These are phyloP conservation scores for Rhopalosiphum nymphaeae DNA, from an alignment of 2,888 invertebrate genomes.

Conservation along the genomic window DNA sequence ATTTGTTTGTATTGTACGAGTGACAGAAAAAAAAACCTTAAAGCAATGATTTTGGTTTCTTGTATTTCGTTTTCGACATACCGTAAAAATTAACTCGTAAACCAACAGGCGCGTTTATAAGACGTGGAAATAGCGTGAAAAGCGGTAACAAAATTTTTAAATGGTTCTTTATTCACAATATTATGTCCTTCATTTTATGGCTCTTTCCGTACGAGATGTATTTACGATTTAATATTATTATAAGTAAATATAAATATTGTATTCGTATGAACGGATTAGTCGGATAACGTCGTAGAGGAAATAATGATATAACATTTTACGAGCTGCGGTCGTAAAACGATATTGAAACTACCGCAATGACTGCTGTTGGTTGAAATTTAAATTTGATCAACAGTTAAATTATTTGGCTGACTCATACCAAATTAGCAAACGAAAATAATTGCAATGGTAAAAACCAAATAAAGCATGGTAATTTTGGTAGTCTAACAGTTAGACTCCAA, in stretches of 20 bases:
- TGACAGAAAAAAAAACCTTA: not conserved
- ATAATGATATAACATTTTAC: conserved; percentile 33
- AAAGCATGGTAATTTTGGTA: not conserved
- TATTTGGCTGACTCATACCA: not conserved
- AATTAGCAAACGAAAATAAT: not conserved
- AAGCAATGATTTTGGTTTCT: not conserved
- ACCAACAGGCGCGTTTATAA: not conserved
- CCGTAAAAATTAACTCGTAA: conserved; percentile 30
- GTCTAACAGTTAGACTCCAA: not conserved
- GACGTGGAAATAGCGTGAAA: not conserved
- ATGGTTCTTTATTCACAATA: conserved; percentile 33
- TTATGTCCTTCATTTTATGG: conserved; percentile 31
- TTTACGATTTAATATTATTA: conserved; percentile 25
- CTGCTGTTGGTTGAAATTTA: not conserved
- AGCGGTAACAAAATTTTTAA: conserved; percentile 25
- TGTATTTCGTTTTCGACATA: not conserved
- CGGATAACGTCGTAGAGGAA: not conserved
- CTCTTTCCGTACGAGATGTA: not conserved
- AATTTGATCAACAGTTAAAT: not conserved
- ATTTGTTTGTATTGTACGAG: not conserved
- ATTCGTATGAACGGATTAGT: not conserved
- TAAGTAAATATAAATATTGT: conserved; percentile 39
- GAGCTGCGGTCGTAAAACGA: not conserved
- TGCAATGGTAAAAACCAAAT: not conserved
- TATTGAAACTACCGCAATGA: not conserved